These are phyloP conservation scores for Betta splendens DNA, from an alignment of 2,797 vertebrate species.

Conservation along the genomic window DNA sequence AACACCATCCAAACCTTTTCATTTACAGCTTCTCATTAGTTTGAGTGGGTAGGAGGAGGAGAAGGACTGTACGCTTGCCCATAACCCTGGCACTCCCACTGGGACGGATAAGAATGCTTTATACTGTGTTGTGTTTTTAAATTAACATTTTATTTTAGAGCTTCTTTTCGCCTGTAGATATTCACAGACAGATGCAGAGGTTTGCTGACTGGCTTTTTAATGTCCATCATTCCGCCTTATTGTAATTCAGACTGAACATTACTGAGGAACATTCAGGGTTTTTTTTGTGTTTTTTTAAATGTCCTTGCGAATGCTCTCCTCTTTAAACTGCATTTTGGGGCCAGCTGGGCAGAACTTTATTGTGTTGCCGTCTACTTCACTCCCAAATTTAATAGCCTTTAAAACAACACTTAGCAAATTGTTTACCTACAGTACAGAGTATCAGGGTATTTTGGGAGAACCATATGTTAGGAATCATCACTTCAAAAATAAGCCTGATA, in stretches of 20 bases:
- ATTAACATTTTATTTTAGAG: constrained; percentile 53
- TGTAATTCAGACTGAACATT: constrained; percentile 39
- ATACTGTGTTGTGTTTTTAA: constrained; percentile 59
- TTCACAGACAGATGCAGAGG: constrained; percentile 24
- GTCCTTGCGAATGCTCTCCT: constrained; percentile 46
- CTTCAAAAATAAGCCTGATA: no score
- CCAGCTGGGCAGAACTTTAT: constrained; percentile 33
- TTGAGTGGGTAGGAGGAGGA: constrained; percentile 70
- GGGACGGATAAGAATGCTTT: constrained; percentile 64
- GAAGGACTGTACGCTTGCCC: constrained; percentile 28
- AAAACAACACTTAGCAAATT: constrained; percentile 51
- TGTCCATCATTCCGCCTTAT: constrained; percentile 43
- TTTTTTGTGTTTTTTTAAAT: constrained; percentile 37
- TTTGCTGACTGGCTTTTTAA: constrained; percentile 45
- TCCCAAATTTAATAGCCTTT: constrained; percentile 31
- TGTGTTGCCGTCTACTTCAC: constrained; percentile 24
- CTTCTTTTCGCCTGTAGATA: constrained; percentile 49
- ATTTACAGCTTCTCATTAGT: constrained; percentile 79
- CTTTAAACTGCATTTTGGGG: constrained; percentile 31
- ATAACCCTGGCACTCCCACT: constrained; percentile 57
- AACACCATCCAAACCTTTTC: constrained; percentile 70
- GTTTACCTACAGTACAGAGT: constrained; percentile 25
- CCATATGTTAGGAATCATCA: constrained; percentile 9
- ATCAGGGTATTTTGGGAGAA: constrained; percentile 23
- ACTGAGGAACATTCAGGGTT: constrained; percentile 23